Conservation (phyloP, 92 coral and sea anemone genomes). For the Pocillopora meandrina region DNA sequence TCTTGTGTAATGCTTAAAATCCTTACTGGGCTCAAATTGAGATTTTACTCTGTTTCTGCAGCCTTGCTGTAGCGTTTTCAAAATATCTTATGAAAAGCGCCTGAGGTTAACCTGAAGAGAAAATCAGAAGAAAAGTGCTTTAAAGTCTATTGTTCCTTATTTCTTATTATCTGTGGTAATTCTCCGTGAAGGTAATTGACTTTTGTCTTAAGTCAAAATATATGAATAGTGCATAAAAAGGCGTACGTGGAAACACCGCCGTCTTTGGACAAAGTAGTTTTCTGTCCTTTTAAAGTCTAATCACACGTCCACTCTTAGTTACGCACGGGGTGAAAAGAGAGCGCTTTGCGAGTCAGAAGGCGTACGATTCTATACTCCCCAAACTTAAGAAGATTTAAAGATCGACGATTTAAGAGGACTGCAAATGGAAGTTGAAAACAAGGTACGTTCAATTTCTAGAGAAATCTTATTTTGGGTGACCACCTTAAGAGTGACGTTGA, state of each 20-base stretch:
- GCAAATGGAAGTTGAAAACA: constrained; percentile 31
- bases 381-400: neutral
- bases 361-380: neutral
- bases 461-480: neutral
- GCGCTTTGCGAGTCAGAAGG: too few relatives aligned
- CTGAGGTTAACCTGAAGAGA: constrained; percentile 10
- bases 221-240: constrained; percentile 39
- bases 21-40: too few relatives aligned
- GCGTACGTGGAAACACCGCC: constrained; percentile 7
- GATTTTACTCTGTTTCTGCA: neutral
- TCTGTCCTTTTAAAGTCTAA: constrained; percentile 24
- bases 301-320: neutral
- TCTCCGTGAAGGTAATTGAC: constrained; percentile 46
- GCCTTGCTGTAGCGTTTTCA: neutral
- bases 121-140: constrained; percentile 9
- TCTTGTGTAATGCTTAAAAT: too few relatives aligned
- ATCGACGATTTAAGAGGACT: neutral
- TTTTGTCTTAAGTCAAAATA: constrained; percentile 12
- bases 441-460: constrained; percentile 9
- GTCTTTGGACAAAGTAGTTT: neutral
- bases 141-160: constrained; percentile 4
- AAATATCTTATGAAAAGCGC: constrained; percentile 1
- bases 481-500: neutral
- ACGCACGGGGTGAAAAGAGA: neutral
- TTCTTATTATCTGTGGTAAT: constrained; percentile 33